Conservation (phyloP, 35 echinoderm and acorn worm genomes). For the Stichopus chloronotus region DNA sequence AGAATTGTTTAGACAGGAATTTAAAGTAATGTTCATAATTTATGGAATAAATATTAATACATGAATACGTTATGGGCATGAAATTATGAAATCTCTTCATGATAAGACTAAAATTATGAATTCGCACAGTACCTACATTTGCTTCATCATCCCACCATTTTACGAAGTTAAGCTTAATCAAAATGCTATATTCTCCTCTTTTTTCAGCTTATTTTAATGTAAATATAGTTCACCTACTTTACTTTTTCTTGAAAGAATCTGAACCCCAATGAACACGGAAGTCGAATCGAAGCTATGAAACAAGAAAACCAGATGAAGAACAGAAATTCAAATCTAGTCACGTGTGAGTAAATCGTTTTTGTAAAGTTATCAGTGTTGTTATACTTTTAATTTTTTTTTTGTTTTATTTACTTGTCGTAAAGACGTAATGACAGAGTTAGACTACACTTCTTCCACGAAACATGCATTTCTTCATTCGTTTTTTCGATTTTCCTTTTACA, state of each 20-base stretch:
- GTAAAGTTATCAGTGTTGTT: background rate
- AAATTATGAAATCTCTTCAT: background rate
- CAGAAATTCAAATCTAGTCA: constrained; percentile 30
- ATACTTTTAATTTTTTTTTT: too few species aligned
- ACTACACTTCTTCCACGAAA: background rate
- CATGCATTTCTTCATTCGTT: background rate
- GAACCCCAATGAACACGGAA: background rate
- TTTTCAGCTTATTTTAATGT: too few species aligned
- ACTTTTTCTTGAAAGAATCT: background rate
- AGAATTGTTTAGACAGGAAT: constrained; percentile 8
- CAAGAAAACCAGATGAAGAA: constrained; percentile 44
- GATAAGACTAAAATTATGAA: background rate
- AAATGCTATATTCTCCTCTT: too few species aligned
- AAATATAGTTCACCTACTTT: too few species aligned
- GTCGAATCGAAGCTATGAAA: constrained; percentile 13
- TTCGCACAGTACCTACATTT: too few species aligned
- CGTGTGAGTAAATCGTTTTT: constrained; percentile 10
- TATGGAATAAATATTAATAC: too few species aligned
- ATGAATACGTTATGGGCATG: background rate
- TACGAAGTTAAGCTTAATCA: too few species aligned
- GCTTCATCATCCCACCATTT: too few species aligned
- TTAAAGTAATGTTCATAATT: constrained; percentile 12
- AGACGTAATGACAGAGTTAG: too few species aligned
- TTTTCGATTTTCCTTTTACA: background rate
- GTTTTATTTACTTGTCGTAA: too few species aligned